Evolutionary conservation across 2,113 vertebrate genomes (phyloP), one percentile per base, ranked within the genome.

Genomic region (Corythaixoides concolor): DNA sequence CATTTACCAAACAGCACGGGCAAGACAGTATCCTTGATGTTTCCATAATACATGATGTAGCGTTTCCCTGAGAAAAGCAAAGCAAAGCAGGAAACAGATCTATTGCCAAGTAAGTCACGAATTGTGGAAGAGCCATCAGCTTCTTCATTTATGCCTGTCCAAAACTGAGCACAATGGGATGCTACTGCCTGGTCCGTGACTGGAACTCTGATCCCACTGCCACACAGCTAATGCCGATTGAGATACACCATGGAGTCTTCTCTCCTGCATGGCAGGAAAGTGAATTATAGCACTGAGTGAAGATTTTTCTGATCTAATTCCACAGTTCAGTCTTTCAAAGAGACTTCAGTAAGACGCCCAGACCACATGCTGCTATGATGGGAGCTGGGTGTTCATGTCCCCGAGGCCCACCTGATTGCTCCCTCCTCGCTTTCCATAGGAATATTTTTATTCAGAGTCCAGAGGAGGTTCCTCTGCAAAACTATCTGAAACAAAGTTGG

Each of bases 11-110:
- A 75, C 43, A 58, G 76, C 66, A 88, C 43, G 58, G 69, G 52
- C 49, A 81, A 93, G 76, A 64, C 24, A 81, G n/a, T 23, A 50
- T 64, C 83, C 76, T 75, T 93, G 90, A 81, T 75, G 89, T 87
- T 92, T 77, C 89, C 35, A 50, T 78, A 90, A 93, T 50, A 63
- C 41, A 73, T 43, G 50, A 69, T 28, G n/a, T 12, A 80, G 69
- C 47, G 27, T 80, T 93, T 81, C 15, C 52, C 68, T 45, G 39
- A 43, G 30, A 88, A 70, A 77, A 88, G 14, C 3, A 93, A 72
- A 85, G 41, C 4, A 67, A 95, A 66, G 52, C 73, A 64, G 35
- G 56, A 84, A 72, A 86, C 19, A 84, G 32, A 70, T 60, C 76
- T 82, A 49, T 75, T 33, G 47, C 60, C 60, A 93, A 70, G 28